Conservation (phyloP, 2,888 invertebrate genomes). For the Smittia aterrima region DNA sequence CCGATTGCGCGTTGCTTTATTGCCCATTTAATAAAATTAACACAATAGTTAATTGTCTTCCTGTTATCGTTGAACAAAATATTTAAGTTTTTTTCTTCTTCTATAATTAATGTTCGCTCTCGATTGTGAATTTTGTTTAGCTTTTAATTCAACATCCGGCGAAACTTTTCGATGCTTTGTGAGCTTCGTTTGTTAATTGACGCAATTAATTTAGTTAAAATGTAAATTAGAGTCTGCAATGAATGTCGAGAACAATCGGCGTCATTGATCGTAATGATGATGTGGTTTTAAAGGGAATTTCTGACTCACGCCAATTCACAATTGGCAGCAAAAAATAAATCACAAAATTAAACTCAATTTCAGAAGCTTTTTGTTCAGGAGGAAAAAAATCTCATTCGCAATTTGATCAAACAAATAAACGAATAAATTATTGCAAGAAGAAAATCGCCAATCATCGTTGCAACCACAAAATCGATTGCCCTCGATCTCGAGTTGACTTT, state of each 20-base stretch:
- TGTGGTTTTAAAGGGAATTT: too few relatives aligned
- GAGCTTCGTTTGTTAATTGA: neutral
- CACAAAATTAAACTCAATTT: too few relatives aligned
- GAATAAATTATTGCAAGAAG: too few relatives aligned
- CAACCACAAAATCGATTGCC: neutral
- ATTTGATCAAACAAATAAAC: too few relatives aligned
- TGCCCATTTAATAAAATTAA: constrained; percentile 31
- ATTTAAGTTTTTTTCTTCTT: neutral
- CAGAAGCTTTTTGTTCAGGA: too few relatives aligned
- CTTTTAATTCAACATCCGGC: constrained; percentile 33
- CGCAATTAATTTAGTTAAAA: constrained; percentile 32
- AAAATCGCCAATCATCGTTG: too few relatives aligned
- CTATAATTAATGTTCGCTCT: constrained; percentile 24
- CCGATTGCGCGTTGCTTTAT: neutral
- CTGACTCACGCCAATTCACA: too few relatives aligned
- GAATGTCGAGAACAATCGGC: neutral
- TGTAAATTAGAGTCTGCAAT: constrained; percentile 4
- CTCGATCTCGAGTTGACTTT: neutral
- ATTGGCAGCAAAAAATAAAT: too few relatives aligned
- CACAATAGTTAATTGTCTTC: constrained; percentile 19
- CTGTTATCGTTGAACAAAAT: constrained; percentile 25
- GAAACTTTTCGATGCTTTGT: too few relatives aligned
- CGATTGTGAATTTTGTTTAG: neutral
- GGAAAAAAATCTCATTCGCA: too few relatives aligned
- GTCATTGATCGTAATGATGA: neutral